Conservation (phyloP, 2,888 invertebrate species). For the Pecten maximus region DNA sequence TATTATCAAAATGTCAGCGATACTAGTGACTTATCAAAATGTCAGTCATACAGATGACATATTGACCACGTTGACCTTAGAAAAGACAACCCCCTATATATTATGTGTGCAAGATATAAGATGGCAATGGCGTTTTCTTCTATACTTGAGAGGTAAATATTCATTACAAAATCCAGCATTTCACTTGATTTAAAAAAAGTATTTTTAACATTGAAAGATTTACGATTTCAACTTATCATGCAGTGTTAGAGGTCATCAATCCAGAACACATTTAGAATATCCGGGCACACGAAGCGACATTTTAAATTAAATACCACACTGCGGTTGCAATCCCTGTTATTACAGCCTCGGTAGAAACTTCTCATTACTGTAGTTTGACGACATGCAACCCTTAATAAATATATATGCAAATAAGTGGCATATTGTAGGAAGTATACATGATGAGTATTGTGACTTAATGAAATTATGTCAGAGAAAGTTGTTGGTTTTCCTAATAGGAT, state of each 20-base stretch:
- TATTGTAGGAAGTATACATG: neutral
- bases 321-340: neutral
- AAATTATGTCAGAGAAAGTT: constrained; percentile 33
- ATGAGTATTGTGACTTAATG: neutral
- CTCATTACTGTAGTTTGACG: neutral
- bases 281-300: neutral
- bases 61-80: no score
- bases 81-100: no score
- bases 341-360: neutral
- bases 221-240: neutral
- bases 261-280: neutral
- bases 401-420: constrained; percentile 29
- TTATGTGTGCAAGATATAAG: no score
- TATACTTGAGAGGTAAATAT: no score
- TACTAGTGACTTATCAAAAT: no score
- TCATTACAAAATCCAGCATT: no score
- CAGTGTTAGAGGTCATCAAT: neutral
- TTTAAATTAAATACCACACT: neutral
- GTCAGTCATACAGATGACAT: no score
- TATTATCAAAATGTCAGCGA: no score
- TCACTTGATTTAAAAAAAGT: no score
- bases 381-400: neutral
- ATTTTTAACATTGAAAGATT: neutral
- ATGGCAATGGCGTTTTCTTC: no score
- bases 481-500: constrained; percentile 5